Evolutionary conservation across 92 coral and sea anemone species (phyloP).

Genomic region (Palythoa caribaeorum): DNA sequence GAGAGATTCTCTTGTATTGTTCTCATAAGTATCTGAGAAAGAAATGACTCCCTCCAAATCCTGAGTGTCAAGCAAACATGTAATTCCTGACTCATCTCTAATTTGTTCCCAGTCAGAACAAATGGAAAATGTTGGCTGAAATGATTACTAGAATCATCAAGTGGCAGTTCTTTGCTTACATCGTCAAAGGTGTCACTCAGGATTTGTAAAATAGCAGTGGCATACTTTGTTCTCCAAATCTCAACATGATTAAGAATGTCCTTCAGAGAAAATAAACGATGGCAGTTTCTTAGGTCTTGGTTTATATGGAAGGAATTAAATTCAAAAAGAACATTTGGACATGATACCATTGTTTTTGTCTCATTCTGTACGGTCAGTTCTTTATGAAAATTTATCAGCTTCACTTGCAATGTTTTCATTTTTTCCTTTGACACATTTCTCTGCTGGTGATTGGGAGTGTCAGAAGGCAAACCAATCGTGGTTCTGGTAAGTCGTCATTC

Average conservation of each 20-base stretch:
- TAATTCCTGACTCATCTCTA: slow-evolving; percentile 20
- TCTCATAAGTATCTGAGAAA: slow-evolving; percentile 18
- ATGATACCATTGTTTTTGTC: slow-evolving; percentile 39
- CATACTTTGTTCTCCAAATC: background rate
- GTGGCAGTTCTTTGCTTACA: slow-evolving; percentile 30
- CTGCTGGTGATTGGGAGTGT: background rate
- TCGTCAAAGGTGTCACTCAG: slow-evolving; percentile 29
- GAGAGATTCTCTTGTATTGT: slow-evolving; percentile 21
- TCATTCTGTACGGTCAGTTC: slow-evolving; percentile 2
- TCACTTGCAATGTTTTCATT: slow-evolving; percentile 20
- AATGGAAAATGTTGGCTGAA: slow-evolving; percentile 12
- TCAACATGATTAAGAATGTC: background rate
- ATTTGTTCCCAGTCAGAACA: slow-evolving; percentile 40
- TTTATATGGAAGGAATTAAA: slow-evolving; percentile 45
- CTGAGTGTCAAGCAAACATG: slow-evolving; percentile 30
- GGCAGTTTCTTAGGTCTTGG: slow-evolving; percentile 9
- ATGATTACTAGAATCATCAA: background rate
- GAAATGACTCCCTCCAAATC: slow-evolving; percentile 39
- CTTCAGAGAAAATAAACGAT: background rate
- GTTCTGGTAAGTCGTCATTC: no score
- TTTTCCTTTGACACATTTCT: background rate
- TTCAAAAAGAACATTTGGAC: slow-evolving; percentile 54
- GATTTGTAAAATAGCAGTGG: slow-evolving; percentile 25
- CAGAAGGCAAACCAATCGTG: no score
- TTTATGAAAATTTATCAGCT: slow-evolving; percentile 42